Base-by-base conservation (phyloP, 2,888 invertebrate species). In the Pedicia rivosa region DNA sequence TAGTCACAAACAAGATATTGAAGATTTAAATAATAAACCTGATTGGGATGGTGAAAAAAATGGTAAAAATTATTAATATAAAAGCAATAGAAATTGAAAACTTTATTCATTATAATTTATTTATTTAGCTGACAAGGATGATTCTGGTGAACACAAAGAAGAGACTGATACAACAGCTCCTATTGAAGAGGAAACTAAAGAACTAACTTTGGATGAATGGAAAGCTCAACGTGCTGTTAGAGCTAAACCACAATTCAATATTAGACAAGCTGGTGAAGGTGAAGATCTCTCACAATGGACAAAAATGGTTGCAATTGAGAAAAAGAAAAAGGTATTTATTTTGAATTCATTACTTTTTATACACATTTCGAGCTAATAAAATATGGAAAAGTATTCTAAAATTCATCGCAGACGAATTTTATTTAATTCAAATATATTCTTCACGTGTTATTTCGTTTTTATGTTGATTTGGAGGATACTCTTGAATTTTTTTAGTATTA, bases 181-280 rank as follows among this genome's bases (percentile, higher is more conserved):
- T 42, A 64, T 66, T 2, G 84, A 83, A 51, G 84, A 84, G 46
- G 82, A 80, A 58, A 74, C 80, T 35, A 79, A 81, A 52, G 84
- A 83, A 65, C 69, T 94, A 58, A 94, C 94, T 25, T 67, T 92
- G 48, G 92, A 92, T 55, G 92, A 94, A 69, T 94, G 87, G 78
- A 88, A 88, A 63, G 88, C 87, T 40, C 66, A 83, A 51, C 81
- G 83, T 52, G 74, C 72, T 37, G 71, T 73, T 53, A 77, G 88
- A 48, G 72, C 73, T 42, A 83, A 87, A 59, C 86, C 91, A 35
- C 78, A 80, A 49, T 94, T 78, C 62, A 92, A 94, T 59, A 64
- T 91, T 53, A 78, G 94, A 39, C 90, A 91, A 63, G 84, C 92
- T 37, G 91, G 90, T 19, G 92, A 94, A 63, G 94, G 92, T 29